Evolutionary conservation across 2,113 vertebrate species (phyloP), one percentile per base, ranked within the genome.

Genomic region (Nannospalax galili): DNA sequence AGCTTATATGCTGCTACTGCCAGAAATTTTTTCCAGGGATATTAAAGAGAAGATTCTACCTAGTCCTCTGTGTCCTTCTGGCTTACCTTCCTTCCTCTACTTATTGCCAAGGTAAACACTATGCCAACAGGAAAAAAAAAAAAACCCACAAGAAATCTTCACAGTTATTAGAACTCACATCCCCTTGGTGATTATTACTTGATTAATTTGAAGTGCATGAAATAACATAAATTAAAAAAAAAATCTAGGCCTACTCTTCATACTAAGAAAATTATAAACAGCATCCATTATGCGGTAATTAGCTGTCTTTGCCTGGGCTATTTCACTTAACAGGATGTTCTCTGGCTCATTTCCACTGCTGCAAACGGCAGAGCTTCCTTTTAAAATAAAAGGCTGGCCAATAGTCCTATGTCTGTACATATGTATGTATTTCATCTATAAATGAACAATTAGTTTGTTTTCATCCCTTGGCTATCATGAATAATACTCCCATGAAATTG

Each of bases 11-110:
- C 35, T 93, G 69, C 62, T 70, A 73, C 30, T 94, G 93, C 94
- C 93, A 97, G 82, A 69, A 95, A 32, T 73, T 40, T 97, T 93
- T 97, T 92, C 90, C 92, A 95, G n/a, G 40, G 58, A 86, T 93
- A 87, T 94, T 93, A 90, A 92, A 96, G 87, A 93, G 88, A 92
- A 96, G 87, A 93, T 7, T 56, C 93, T 96, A 87, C 90, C 86
- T 86, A 60, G 79, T 97, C 88, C 94, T 97, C 97, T 94, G 92
- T 87, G 58, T 88, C 65, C 82, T 93, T 70, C 95, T 97, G 94
- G 89, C 75, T 82, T 75, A 48, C 64, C 58, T 95, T 96, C 42
- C 14, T 69, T 89, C 93, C 32, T 89, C 67, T 45, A 17, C 48
- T 80, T 48, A 79, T 65, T 79, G 84, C 92, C 93, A 95, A 95